Evolutionary conservation across 2,888 invertebrate species (phyloP).

Genomic region (Agrotis clavis): DNA sequence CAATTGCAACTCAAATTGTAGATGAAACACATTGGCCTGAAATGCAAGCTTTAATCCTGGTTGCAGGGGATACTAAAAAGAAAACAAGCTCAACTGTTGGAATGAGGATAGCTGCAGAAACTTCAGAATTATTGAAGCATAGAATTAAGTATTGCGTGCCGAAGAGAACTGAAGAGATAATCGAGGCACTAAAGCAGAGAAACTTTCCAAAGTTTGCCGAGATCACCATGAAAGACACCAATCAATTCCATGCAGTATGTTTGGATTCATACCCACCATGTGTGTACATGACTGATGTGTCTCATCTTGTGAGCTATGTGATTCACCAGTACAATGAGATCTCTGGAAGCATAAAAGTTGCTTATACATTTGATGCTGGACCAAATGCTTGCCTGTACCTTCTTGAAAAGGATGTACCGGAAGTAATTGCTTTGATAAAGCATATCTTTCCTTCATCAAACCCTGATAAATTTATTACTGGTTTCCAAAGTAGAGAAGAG

Average conservation of each 20-base stretch:
- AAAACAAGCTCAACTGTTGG: conserved; percentile 96
- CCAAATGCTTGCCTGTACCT: conserved; percentile 98
- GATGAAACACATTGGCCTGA: conserved; percentile 96
- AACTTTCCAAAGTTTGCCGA: conserved; percentile 97
- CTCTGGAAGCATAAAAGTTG: conserved; percentile 93
- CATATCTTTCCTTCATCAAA: conserved; percentile 93
- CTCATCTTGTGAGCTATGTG: conserved; percentile 94
- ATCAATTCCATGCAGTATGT: conserved; percentile 98
- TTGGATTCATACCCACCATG: conserved; percentile 98
- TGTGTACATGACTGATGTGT: conserved; percentile 97
- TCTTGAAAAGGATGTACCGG: conserved; percentile 94
- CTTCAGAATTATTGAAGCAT: conserved; percentile 95
- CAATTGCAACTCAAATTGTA: conserved; percentile 94
- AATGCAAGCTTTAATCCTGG: conserved; percentile 96
- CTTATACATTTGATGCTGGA: conserved; percentile 99
- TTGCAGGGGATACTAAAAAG: conserved; percentile 96
- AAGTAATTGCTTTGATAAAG: conserved; percentile 93
- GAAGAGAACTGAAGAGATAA: conserved; percentile 91
- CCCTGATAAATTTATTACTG: conserved; percentile 79
- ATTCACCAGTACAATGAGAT: conserved; percentile 96
- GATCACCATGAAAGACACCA: conserved; percentile 99
- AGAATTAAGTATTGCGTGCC: conserved; percentile 95
- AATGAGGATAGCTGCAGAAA: conserved; percentile 95
- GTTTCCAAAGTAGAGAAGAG: conserved; percentile 68
- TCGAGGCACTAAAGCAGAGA: conserved; percentile 91